Base-by-base conservation (phyloP, 1,140 invertebrate genomes). In the Hypothenemus hampei region DNA sequence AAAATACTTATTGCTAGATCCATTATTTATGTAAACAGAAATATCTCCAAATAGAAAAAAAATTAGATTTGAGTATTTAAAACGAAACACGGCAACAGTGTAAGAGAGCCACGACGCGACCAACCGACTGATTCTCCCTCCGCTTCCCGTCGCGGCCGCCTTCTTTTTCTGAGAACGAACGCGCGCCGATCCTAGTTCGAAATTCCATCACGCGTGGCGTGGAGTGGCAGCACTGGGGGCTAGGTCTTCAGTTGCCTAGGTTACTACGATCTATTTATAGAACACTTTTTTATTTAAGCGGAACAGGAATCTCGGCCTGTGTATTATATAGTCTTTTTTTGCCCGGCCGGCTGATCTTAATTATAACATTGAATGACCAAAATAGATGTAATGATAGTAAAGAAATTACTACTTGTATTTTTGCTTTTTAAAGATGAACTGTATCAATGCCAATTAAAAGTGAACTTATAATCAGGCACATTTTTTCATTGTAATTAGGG, bases 201-300 rank as follows among this genome's bases (percentile, higher is more conserved):
- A 55, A 65, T 66, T 63, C 63, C 65, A 37, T 56, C 64, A 51
- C 39, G 29, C 43, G 44, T 47, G 44, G 57, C 57, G 44, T 52
- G 44, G 46, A 49, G 52, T 57, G 59, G 65, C 65, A 59, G 55
- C 65, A 66, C 62, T 21, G 16, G 8, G 15, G 56, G 37, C 46
- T 24, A 11, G 15, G 21, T 1, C 24, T 22, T 26, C 40, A 19
- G 53, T 56, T 56, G 53, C 53, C 53, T 56, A 56, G 53, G 53
- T 56, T 56, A 56, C 45, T 41, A 22, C 35, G 18, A 24, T 41
- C 59, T 60, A 60, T 58, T 55, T 58, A 54, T 61, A 61, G 60
- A 58, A 22, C n/a, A 11, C n/a, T 18, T 43, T 52, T 43, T 41
- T 43, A 22, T 40, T 19, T 15, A 26, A 41, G n/a, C 48, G 26